phyloP scores from a whole-genome alignment of 1,140 invertebrate species.

The Sycobia sp. region DNA sequence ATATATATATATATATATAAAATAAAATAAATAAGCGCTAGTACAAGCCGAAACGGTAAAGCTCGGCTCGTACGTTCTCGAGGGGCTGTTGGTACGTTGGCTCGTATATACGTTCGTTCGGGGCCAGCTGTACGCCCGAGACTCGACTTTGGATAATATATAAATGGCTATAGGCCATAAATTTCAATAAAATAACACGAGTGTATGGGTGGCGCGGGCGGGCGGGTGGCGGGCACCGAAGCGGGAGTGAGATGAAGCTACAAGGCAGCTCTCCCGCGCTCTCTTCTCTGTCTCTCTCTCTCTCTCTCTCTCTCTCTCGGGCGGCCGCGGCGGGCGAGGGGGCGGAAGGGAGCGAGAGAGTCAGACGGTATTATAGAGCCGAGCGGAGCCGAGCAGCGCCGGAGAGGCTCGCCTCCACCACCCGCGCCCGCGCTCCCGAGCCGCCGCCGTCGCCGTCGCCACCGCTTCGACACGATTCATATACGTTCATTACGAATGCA shows the following conservation, averaged over 20 bases:
- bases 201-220: slow-evolving; percentile 31
- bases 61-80: slow-evolving; percentile 10
- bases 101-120: background rate
- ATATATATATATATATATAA: no score
- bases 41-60: slow-evolving; percentile 17
- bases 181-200: slow-evolving; percentile 44
- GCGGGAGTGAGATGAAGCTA: slow-evolving; percentile 23
- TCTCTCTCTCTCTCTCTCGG: no score
- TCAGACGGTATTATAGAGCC: no score
- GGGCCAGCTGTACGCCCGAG: slow-evolving; percentile 34
- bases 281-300: no score
- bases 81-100: slow-evolving; percentile 7
- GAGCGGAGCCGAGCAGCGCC: slow-evolving; percentile 25
- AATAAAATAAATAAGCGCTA: no score
- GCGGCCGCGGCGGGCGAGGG: background rate
- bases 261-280: slow-evolving; percentile 28
- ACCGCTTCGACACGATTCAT: slow-evolving; percentile 58
- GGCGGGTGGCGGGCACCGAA: slow-evolving; percentile 11
- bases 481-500: slow-evolving; percentile 63
- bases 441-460: no score
- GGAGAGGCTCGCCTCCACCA: no score
- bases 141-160: slow-evolving; percentile 41
- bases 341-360: no score
- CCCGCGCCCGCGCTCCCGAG: no score
- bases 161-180: slow-evolving; percentile 41